These are phyloP conservation scores for Gymnarchus niloticus DNA, from an alignment of 2,113 vertebrate genomes.

Conservation along the genomic window DNA sequence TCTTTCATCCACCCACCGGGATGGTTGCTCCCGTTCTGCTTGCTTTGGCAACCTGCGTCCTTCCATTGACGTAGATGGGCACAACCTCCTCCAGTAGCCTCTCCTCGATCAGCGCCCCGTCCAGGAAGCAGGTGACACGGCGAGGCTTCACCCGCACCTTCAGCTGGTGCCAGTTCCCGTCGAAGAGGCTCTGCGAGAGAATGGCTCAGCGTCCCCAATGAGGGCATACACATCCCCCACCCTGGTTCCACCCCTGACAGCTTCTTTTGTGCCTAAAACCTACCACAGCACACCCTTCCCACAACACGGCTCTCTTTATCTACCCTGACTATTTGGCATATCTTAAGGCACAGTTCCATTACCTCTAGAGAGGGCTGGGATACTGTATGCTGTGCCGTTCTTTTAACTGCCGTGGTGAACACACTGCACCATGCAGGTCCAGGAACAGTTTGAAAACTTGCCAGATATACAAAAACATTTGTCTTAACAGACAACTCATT, in stretches of 20 bases:
- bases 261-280: too few species aligned
- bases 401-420: background rate
- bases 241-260: background rate
- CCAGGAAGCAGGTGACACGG: constrained; percentile 46
- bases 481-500: background rate
- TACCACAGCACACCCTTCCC: background rate
- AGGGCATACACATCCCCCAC: background rate
- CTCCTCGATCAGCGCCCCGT: constrained; percentile 44
- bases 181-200: constrained; percentile 45
- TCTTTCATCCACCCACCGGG: constrained; percentile 40
- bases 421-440: background rate
- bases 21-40: constrained; percentile 41
- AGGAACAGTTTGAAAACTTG: background rate
- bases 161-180: constrained; percentile 57
- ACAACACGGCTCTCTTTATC: background rate
- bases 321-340: background rate
- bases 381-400: background rate
- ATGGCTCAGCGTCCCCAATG: background rate
- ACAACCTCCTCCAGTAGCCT: constrained; percentile 39
- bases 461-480: background rate
- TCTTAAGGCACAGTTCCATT: background rate
- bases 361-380: background rate
- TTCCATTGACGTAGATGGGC: constrained; percentile 54
- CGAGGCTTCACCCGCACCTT: constrained; percentile 48
- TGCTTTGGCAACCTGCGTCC: constrained; percentile 50